Percentiles rank a stretch among this genome's conserved stretches.
Evolutionary conservation across 2,797 vertebrate species (phyloP).

Genomic region (Valencia hispanica): DNA sequence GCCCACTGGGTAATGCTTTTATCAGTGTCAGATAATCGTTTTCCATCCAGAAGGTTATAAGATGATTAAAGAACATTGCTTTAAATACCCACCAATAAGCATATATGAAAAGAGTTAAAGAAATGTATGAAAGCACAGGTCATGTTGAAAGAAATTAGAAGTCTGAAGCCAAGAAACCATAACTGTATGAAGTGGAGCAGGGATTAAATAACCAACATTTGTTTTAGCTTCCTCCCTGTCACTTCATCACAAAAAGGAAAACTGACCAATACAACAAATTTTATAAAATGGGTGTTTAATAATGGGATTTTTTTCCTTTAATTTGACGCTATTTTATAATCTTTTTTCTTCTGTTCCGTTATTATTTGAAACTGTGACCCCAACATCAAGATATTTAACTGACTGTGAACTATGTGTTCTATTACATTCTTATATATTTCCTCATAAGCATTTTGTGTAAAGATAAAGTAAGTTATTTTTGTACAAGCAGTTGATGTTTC

Average conservation of each 20-base stretch:
- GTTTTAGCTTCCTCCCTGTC: neutral
- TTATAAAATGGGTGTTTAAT: neutral
- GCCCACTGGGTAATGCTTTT: too few species aligned
- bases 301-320: neutral
- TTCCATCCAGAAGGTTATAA: too few species aligned
- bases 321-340: neutral
- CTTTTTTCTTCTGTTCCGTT: neutral
- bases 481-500: slow-evolving; percentile 1
- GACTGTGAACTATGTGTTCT: neutral
- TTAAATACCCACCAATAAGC: too few species aligned
- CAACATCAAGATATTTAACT: too few species aligned
- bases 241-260: neutral
- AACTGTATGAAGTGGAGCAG: neutral
- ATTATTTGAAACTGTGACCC: neutral
- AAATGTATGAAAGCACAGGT: too few species aligned
- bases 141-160: neutral
- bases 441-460: neutral
- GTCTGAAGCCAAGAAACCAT: neutral
- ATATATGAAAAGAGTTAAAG: too few species aligned
- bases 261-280: neutral
- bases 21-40: too few species aligned
- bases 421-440: neutral
- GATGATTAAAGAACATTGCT: too few species aligned
- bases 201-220: neutral
- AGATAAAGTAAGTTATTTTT: neutral